Evolutionary conservation across 2,797 vertebrate genomes (phyloP), one percentile per base, ranked within the genome.

Genomic region (Amblyopsis hoosieri): DNA sequence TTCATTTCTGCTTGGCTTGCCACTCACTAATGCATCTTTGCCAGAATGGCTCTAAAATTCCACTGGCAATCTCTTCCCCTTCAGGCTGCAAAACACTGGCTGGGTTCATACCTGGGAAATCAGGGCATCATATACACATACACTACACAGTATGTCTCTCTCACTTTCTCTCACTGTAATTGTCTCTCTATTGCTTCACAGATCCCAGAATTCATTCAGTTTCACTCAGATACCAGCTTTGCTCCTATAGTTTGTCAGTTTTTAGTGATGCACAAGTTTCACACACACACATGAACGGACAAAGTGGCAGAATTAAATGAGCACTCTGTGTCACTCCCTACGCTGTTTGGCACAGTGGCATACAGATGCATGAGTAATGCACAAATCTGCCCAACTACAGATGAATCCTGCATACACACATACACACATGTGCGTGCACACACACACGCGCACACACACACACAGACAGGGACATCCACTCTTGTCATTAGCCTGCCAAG

Each of bases 301-400:
- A 81, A 69, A 69, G 75, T 84, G 82, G 80, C 78, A 78, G 63
- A 79, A 71, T 50, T 66, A 60, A 84, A 61, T 14, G 67, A 75
- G 65, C 79, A 82, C 79, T 79, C 73, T 72, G 69, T 72, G 74
- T 61, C 75, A 84, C 75, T 81, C 76, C 56, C 37, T 83, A 66
- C 66, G 33, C 57, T 19, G 78, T 67, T 72, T 71, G 71, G 71
- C 64, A 23, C 54, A 76, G 74, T 47, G 60, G 84, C 84, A 83
- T 64, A 64, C 71, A 85, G 86, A 87, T 67, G 80, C 76, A 89
- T 90, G 86, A 89, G 84, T 90, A 87, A 90, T 84, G 76, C 71
- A 69, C 66, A 78, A 87, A 84, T 87, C 84, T 87, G 85, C 83
- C 84, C 78, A 67, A 82, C 81, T 83, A 85, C 85, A 82, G 69